Evolutionary conservation across 2,888 invertebrate genomes (phyloP).

Genomic region (Tigriopus californicus): DNA sequence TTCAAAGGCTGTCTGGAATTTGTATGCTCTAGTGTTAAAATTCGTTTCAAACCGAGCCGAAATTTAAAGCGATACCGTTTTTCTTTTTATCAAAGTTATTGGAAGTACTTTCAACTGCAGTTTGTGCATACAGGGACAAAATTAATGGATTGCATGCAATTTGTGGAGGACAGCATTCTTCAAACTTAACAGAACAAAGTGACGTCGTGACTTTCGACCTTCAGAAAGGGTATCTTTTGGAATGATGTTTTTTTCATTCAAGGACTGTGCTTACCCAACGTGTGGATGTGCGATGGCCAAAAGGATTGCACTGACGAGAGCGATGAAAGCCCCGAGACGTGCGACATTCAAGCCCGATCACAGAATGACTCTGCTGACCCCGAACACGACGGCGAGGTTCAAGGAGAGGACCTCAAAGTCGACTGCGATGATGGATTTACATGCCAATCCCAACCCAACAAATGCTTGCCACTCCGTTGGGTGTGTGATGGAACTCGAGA

Average conservation of each 20-base stretch:
- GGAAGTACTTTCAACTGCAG: too few species aligned
- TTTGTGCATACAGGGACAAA: too few species aligned
- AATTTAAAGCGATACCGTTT: too few species aligned
- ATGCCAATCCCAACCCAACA: background rate
- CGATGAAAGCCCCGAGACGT: slow-evolving; percentile 19
- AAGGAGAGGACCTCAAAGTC: background rate
- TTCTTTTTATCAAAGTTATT: too few species aligned
- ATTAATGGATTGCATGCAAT: too few species aligned
- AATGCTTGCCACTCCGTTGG: slow-evolving; percentile 14
- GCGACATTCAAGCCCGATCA: background rate
- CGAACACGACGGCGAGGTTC: background rate
- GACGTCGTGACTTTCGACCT: too few species aligned
- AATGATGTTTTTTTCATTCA: background rate
- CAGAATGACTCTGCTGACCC: background rate
- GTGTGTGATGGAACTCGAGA: slow-evolving; percentile 22
- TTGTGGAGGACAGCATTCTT: too few species aligned
- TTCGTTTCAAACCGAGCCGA: too few species aligned
- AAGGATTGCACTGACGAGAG: slow-evolving; percentile 21
- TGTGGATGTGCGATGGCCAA: slow-evolving; percentile 21
- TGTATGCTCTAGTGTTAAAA: too few species aligned
- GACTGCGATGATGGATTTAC: background rate
- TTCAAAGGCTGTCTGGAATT: too few species aligned
- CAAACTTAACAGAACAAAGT: too few species aligned
- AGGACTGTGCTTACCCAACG: slow-evolving; percentile 11
- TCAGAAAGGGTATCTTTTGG: too few species aligned